Evolutionary conservation across 2,113 vertebrate genomes (phyloP).

Genomic region (Pyrgilauda ruficollis): DNA sequence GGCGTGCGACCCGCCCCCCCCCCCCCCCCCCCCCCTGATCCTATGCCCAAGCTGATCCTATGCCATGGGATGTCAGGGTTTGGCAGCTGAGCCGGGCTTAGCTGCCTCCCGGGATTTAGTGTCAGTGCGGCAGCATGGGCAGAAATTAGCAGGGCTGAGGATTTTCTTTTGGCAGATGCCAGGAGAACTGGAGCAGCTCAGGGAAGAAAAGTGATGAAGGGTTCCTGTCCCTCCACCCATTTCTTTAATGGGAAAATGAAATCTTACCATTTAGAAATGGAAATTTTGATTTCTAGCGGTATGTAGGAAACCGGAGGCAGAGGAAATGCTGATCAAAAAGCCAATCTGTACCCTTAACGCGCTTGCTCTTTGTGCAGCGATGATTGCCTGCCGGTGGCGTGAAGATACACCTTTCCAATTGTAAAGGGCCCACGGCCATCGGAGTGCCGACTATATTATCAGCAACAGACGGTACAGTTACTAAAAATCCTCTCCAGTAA

Average conservation of each 20-base stretch:
- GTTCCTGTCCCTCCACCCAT: accelerated
- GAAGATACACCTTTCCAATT: accelerated
- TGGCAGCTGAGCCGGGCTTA: not conserved
- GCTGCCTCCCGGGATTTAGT: not conserved
- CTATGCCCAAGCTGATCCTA: not conserved
- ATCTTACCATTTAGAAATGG: not conserved
- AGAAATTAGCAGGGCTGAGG: constrained; percentile 5
- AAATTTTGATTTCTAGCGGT: not conserved
- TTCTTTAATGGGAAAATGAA: not conserved
- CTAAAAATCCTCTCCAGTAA: not conserved
- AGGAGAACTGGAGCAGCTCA: not conserved
- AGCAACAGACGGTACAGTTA: not conserved
- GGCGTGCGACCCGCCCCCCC: not conserved
- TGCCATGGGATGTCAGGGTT: not conserved
- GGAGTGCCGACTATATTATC: accelerated
- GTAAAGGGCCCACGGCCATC: not conserved
- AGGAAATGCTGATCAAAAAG: not conserved
- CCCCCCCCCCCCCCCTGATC: no score
- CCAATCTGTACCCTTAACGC: not conserved
- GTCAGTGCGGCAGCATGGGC: not conserved
- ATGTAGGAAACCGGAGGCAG: not conserved
- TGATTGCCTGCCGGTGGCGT: accelerated
- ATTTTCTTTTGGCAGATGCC: not conserved
- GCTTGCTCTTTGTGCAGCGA: not conserved
- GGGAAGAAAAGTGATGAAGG: not conserved